Base-by-base conservation (phyloP, 92 coral and sea anemone species). In the Isaurus tuberculatus region DNA sequence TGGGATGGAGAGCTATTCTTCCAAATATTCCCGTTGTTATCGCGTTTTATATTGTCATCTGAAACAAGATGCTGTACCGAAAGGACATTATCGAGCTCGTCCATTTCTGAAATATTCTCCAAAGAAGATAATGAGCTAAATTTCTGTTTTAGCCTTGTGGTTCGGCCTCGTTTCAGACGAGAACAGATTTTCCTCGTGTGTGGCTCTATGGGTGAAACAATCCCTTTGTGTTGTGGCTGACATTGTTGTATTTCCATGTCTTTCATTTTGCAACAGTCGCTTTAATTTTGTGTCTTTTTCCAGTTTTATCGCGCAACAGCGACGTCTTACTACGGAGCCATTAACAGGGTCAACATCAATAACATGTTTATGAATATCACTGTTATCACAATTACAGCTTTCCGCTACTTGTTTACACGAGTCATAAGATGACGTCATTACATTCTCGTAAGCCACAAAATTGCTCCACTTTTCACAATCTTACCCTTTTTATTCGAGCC, bases 31-130 rank as follows among this genome's bases (percentile, higher is more conserved):
- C 53, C 69, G 58, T 77, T 57, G 34, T 7, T 28, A 26, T 77
- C 82, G 19, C 49, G 49, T 20, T 25, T 23, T 33, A 32, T 26
- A 1, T 17, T n/a, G 16, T 3, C 33, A 16, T 34, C 40, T 77
- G 49, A 33, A 14, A 9, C 14, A 3, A 60, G 27, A 26, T 25
- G 51, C n/a, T 43, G 25, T 8, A 30, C 46, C 19, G 23, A 77
- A 25, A 37, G 2, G 20, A 65, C 34, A 26, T 30, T 77, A 8
- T 58, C 70, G 14, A 65, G 34, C 34, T 77, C 82, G 16, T 77
- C 82, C 30, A 33, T 65, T 77, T 77, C 82, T 3, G 26, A 77
- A 33, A 77, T 77, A 20, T 77, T 77, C 17, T 77, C 82, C 68
- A 77, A 60, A 33, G 82, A 77, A 8, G 25, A 37, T 29, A 77